Percentiles rank a stretch among this genome's conserved stretches.
These are phyloP conservation scores for Apodemus agrarius DNA, from an alignment of 2,797 vertebrate genomes.

Conservation along the genomic window DNA sequence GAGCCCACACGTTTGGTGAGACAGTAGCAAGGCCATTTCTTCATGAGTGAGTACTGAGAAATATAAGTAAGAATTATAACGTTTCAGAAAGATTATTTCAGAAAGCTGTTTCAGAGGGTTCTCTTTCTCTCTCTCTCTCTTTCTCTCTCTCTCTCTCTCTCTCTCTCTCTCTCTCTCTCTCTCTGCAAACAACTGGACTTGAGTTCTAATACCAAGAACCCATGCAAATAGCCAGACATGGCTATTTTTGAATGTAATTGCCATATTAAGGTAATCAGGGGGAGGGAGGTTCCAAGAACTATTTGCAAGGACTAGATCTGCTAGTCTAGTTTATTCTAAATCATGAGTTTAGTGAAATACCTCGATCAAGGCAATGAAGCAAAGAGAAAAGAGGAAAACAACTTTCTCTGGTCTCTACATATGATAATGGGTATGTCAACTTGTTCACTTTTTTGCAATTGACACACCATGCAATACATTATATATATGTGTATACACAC, in stretches of 20 bases:
- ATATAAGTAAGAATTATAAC: background rate
- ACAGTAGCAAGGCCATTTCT: slow-evolving; percentile 94
- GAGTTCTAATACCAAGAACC: background rate
- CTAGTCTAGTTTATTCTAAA: background rate
- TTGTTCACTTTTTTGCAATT: background rate
- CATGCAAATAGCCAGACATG: background rate
- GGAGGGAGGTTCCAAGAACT: background rate
- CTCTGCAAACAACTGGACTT: background rate
- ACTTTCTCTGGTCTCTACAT: background rate
- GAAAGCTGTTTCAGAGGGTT: background rate
- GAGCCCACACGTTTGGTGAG: slow-evolving; percentile 90
- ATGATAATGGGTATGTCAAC: background rate
- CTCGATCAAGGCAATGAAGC: background rate
- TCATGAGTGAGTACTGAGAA: slow-evolving; percentile 92
- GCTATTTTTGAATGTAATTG: background rate
- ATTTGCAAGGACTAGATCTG: too few relatives aligned
- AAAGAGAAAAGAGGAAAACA: background rate
- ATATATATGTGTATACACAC: background rate
- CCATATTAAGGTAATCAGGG: background rate
- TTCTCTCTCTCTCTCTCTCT: too few relatives aligned
- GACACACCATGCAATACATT: background rate
- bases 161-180: too few relatives aligned
- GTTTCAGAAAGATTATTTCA: too few relatives aligned
- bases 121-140: too few relatives aligned
- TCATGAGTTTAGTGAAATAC: background rate